Conservation (phyloP, 2,888 invertebrate species). For the Ennomos erosarius region DNA sequence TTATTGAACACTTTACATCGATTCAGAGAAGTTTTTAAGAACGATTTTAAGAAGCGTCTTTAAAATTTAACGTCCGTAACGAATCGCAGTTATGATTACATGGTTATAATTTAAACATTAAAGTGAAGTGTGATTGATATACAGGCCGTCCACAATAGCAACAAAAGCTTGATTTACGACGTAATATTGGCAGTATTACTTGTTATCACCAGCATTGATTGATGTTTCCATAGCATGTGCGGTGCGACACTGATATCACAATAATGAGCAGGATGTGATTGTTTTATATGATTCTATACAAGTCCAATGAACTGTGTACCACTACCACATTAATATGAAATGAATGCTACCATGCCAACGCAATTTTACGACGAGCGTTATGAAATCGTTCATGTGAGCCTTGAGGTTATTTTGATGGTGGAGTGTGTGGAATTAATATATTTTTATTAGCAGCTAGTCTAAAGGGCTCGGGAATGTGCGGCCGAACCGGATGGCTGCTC, state of each 20-base stretch:
- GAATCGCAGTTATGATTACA: conserved; percentile 41
- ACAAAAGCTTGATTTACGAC: conserved; percentile 72
- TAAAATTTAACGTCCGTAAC: conserved; percentile 30
- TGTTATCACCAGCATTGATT: conserved; percentile 71
- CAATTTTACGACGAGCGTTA: conserved; percentile 25
- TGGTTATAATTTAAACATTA: conserved; percentile 46
- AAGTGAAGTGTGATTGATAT: conserved; percentile 58
- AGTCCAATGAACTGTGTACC: conserved; percentile 41
- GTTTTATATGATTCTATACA: conserved; percentile 44
- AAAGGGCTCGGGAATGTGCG: conserved; percentile 51
- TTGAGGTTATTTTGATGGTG: conserved; percentile 43
- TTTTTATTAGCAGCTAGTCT: conserved; percentile 53
- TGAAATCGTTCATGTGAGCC: conserved; percentile 30
- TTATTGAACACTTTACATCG: conserved; percentile 35
- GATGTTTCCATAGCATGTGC: conserved; percentile 70
- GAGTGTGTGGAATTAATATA: conserved; percentile 38
- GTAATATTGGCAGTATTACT: conserved; percentile 62
- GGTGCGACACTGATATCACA: conserved; percentile 61
- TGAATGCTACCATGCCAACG: conserved; percentile 21
- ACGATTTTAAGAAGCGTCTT: conserved; percentile 28
- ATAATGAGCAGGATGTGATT: conserved; percentile 60
- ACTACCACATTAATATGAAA: conserved; percentile 19
- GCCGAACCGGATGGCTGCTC: conserved; percentile 55
- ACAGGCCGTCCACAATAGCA: conserved; percentile 54
- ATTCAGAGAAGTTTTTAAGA: conserved; percentile 34